Evolutionary conservation across 2,113 vertebrate genomes (phyloP).

Genomic region (Megatriorchis doriae): DNA sequence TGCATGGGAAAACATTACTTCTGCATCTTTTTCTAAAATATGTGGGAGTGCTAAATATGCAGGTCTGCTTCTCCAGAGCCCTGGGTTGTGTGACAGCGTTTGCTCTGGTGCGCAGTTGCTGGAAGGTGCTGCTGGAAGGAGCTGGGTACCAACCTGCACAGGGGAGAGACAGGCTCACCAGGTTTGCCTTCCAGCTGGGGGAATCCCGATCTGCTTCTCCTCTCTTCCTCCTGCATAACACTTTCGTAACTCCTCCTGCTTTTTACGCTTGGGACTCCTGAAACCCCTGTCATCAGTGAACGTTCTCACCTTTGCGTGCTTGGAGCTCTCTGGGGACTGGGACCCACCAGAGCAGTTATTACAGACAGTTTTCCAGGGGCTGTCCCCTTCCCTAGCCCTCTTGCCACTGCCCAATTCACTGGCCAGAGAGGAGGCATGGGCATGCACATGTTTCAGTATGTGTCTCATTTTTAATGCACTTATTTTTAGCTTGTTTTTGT

Average conservation of each 20-base stretch:
- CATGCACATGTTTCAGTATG: not conserved
- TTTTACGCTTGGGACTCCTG: not conserved
- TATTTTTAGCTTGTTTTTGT: conserved; percentile 63
- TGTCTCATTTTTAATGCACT: not conserved
- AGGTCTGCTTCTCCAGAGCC: not conserved
- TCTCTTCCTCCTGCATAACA: not conserved
- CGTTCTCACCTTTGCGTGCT: not conserved
- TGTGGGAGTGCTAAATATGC: not conserved
- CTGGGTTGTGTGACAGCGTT: not conserved
- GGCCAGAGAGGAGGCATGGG: not conserved
- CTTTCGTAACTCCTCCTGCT: not conserved
- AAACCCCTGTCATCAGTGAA: not conserved
- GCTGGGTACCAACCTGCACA: not conserved
- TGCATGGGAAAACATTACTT: not conserved
- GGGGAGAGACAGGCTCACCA: not conserved
- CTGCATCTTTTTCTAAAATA: not conserved
- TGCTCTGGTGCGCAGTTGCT: fast-evolving
- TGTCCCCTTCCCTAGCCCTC: not conserved
- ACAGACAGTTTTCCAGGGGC: not conserved
- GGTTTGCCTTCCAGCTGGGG: not conserved
- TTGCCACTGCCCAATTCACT: not conserved
- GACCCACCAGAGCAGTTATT: not conserved
- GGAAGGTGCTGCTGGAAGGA: not conserved
- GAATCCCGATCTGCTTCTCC: not conserved
- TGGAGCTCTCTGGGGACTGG: not conserved